Conservation (phyloP, 2,888 invertebrate genomes). For the Sisyra terminalis region DNA sequence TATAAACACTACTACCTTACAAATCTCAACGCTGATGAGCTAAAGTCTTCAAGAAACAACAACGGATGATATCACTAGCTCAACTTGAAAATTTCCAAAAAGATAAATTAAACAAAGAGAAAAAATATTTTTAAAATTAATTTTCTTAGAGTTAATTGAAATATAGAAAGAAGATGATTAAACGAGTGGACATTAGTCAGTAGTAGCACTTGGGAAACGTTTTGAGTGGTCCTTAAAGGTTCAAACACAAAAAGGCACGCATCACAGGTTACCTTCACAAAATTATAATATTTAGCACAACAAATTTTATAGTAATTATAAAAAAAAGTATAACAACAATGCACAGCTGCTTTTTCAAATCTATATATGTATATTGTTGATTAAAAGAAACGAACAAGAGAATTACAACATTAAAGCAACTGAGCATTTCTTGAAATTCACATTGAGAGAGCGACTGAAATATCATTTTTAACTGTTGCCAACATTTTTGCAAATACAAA, state of each 20-base stretch:
- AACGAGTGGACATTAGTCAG: constrained; percentile 26
- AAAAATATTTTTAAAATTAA: constrained; percentile 3
- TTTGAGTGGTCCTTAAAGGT: constrained; percentile 69
- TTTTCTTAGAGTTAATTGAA: constrained; percentile 10
- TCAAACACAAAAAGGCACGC: constrained; percentile 24
- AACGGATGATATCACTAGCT: constrained; percentile 5
- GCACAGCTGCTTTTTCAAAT: too few species aligned
- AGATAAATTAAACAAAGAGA: background rate
- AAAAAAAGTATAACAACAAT: background rate
- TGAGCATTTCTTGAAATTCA: too few species aligned
- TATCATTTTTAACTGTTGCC: too few species aligned
- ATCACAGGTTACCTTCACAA: constrained; percentile 29
- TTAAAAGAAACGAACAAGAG: too few species aligned
- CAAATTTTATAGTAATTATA: background rate
- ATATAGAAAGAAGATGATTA: constrained; percentile 19
- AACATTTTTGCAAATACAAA: too few species aligned
- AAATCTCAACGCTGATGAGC: constrained; percentile 16
- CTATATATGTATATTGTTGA: too few species aligned
- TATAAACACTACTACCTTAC: constrained; percentile 16
- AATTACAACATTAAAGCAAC: too few species aligned
- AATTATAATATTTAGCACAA: constrained; percentile 19
- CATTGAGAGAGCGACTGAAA: too few species aligned
- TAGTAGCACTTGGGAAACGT: constrained; percentile 33
- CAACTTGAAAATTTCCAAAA: constrained; percentile 2
- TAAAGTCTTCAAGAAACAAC: constrained; percentile 15